Conservation (phyloP, 2,113 vertebrate species). For the Dolichotis patagonum region DNA sequence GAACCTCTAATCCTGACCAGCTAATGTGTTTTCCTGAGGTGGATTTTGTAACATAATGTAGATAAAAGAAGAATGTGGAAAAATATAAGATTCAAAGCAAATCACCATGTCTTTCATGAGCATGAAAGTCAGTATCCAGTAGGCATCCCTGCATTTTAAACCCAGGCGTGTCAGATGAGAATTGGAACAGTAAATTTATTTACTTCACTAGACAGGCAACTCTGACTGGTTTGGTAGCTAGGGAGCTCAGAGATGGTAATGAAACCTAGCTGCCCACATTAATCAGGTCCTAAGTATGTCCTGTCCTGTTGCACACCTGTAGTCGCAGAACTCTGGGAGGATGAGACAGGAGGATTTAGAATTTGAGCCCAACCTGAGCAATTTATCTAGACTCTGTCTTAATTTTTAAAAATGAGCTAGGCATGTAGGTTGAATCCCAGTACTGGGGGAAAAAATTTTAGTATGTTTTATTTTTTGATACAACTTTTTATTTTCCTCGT, state of each 20-base stretch:
- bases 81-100: background rate
- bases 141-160: background rate
- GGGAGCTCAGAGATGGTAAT: background rate
- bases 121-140: background rate
- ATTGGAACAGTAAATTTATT: slow-evolving; percentile 10
- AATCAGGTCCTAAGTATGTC: too few relatives aligned
- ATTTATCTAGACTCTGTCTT: background rate
- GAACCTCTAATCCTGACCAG: background rate
- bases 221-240: background rate
- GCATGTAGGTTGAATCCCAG: background rate
- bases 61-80: background rate
- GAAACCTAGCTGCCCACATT: too few relatives aligned
- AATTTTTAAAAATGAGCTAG: background rate
- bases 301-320: background rate
- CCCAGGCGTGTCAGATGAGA: background rate
- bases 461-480: background rate
- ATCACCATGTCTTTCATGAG: background rate
- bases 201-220: background rate
- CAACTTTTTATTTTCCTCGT: slow-evolving; percentile 1
- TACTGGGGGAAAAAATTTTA: background rate
- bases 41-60: background rate
- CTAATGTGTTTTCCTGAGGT: background rate
- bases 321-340: background rate
- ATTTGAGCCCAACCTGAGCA: background rate
- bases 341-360: background rate